Evolutionary conservation across 2,113 vertebrate species (phyloP).

Genomic region (Sporophila hypoxantha): DNA sequence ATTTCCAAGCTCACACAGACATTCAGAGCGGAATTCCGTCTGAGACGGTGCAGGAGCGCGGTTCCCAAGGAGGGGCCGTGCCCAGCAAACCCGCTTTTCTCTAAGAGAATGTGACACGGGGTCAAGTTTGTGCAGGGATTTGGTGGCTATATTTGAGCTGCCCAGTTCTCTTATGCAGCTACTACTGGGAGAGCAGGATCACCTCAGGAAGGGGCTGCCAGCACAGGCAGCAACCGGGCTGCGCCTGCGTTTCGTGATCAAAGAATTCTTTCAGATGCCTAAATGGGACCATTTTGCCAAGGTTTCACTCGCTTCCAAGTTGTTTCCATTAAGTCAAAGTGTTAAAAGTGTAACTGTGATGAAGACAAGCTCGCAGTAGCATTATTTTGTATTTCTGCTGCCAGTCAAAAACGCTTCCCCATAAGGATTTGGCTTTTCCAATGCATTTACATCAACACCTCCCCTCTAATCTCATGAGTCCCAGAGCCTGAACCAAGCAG

Average conservation of each 20-base stretch:
- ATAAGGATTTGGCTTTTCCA: not conserved
- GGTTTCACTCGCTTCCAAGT: not conserved
- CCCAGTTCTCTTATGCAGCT: not conserved
- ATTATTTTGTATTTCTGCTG: not conserved
- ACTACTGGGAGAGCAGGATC: not conserved
- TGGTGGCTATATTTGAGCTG: conserved; percentile 13
- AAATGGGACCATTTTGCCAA: not conserved
- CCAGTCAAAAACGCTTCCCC: not conserved
- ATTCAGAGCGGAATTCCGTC: rapidly evolving
- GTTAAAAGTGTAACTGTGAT: not conserved
- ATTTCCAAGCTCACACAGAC: not conserved
- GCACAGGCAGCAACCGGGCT: not conserved
- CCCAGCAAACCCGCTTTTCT: not conserved
- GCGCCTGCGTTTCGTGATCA: rapidly evolving
- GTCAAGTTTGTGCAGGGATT: not conserved
- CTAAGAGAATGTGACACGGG: not conserved
- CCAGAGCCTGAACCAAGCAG: not conserved
- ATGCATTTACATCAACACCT: rapidly evolving
- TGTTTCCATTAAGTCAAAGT: not conserved
- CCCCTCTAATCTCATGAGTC: not conserved
- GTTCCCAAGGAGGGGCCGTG: not conserved
- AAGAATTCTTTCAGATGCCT: not conserved
- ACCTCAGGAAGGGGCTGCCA: not conserved
- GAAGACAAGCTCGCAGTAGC: not conserved
- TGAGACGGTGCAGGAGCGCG: rapidly evolving